Evolutionary conservation across 2,797 vertebrate species (phyloP).

Genomic region (Apogon talboti): DNA sequence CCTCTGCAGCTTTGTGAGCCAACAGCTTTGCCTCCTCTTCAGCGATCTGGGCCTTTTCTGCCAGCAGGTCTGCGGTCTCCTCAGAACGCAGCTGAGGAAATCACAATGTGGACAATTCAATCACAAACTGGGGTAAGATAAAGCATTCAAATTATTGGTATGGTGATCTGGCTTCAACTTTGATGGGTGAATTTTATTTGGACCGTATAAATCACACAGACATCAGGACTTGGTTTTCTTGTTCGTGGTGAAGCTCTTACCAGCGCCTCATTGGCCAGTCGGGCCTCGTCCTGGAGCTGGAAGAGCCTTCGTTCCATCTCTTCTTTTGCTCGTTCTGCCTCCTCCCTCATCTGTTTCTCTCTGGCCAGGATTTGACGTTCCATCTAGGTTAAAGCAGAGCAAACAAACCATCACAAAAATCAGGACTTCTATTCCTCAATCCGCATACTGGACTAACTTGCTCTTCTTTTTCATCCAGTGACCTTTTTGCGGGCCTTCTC

Average conservation of each 20-base stretch:
- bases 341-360: constrained; percentile 94
- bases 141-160: background rate
- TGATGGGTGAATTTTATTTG: too few relatives aligned
- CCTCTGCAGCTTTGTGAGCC: constrained; percentile 94
- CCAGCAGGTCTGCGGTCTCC: constrained; percentile 92
- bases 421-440: background rate
- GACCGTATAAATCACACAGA: background rate
- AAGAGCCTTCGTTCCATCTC: constrained; percentile 92
- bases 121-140: background rate
- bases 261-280: constrained; percentile 92
- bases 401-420: background rate
- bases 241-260: constrained; percentile 73
- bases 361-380: constrained; percentile 92
- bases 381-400: constrained; percentile 76
- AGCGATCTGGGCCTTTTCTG: constrained; percentile 95
- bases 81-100: constrained; percentile 88
- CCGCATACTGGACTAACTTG: background rate
- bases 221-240: background rate
- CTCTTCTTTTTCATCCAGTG: background rate
- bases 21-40: constrained; percentile 94
- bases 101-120: background rate
- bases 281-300: constrained; percentile 93
- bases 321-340: constrained; percentile 92
- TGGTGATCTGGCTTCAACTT: background rate
- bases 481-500: constrained; percentile 96